phyloP scores from a whole-genome alignment of 53 echinoderm and acorn worm species.

The Luidia sarsii region DNA sequence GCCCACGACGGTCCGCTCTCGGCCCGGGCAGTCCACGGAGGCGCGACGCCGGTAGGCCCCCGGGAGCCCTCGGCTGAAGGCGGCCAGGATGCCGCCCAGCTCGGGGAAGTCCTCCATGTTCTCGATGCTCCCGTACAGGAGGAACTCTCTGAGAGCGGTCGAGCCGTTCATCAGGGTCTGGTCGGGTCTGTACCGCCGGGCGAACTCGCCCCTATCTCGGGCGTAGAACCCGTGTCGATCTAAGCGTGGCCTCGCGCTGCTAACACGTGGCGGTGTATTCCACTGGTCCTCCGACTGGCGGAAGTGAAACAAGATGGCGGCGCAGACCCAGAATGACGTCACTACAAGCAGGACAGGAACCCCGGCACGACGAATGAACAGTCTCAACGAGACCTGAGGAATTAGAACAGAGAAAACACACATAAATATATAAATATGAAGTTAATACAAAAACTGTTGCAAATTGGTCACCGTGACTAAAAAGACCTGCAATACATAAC shows the following conservation, averaged over 20 bases:
- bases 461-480: too few relatives aligned
- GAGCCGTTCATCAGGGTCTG: not conserved
- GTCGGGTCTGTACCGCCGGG: constrained; percentile 5
- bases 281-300: too few relatives aligned
- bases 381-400: too few relatives aligned
- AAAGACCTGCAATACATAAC: too few relatives aligned
- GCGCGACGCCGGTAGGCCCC: constrained; percentile 23
- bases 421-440: too few relatives aligned
- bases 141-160: constrained; percentile 6
- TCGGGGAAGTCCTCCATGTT: constrained; percentile 54
- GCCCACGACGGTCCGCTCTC: constrained; percentile 1
- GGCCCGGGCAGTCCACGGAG: constrained; percentile 14
- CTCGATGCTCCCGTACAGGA: constrained; percentile 36
- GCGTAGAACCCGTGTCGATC: not conserved
- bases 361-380: too few relatives aligned
- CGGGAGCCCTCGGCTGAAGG: constrained; percentile 7
- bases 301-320: not conserved
- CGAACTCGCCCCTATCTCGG: constrained; percentile 2
- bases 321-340: not conserved
- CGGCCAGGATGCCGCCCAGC: constrained; percentile 19
- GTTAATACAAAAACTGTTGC: too few relatives aligned
- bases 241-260: not conserved
- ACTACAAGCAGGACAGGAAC: too few relatives aligned
- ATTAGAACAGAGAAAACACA: too few relatives aligned
- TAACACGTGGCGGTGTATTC: not conserved